These are phyloP conservation scores for Andrena minutula DNA, from an alignment of 2,888 invertebrate genomes.

Conservation along the genomic window DNA sequence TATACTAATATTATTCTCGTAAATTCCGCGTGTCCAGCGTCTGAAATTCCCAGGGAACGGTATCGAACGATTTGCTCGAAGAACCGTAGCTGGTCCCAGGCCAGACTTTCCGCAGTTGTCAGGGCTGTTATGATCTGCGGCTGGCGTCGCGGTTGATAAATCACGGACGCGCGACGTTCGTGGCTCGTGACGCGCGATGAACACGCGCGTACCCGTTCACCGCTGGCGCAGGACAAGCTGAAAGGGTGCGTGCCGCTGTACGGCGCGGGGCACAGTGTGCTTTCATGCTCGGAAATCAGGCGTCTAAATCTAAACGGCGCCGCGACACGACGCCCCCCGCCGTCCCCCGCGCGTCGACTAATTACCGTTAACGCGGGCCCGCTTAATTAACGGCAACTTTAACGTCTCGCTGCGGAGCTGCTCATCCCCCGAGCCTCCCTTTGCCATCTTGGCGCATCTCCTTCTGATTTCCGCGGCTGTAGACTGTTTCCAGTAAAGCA, in stretches of 20 bases:
- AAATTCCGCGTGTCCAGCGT: no score
- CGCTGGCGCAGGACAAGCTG: constrained; percentile 50
- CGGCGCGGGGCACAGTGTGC: constrained; percentile 66
- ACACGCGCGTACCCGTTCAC: constrained; percentile 8
- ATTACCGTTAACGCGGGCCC: constrained; percentile 81
- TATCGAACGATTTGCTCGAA: constrained; percentile 14
- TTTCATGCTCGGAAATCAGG: constrained; percentile 81
- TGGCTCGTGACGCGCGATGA: constrained; percentile 54
- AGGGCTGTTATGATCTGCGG: constrained; percentile 57
- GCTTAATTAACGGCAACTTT: constrained; percentile 79
- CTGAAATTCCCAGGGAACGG: not conserved
- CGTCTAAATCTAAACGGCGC: constrained; percentile 82
- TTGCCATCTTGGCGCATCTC: constrained; percentile 17
- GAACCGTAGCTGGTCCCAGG: constrained; percentile 4
- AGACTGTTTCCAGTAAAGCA: not conserved
- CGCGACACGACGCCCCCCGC: constrained; percentile 74
- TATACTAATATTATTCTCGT: no score
- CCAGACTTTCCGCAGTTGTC: constrained; percentile 60
- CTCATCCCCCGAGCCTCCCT: not conserved
- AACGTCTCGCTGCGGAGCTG: constrained; percentile 60
- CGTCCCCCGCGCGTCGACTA: constrained; percentile 73
- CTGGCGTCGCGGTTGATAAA: constrained; percentile 59
- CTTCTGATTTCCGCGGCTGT: constrained; percentile 29
- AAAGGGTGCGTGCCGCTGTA: constrained; percentile 67
- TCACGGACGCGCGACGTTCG: constrained; percentile 50